A percentile compares a stretch with the other conserved stretches of the same genome.
These are phyloP conservation scores for Brachylomia viminalis DNA, from an alignment of 2,888 invertebrate species.

Conservation along the genomic window DNA sequence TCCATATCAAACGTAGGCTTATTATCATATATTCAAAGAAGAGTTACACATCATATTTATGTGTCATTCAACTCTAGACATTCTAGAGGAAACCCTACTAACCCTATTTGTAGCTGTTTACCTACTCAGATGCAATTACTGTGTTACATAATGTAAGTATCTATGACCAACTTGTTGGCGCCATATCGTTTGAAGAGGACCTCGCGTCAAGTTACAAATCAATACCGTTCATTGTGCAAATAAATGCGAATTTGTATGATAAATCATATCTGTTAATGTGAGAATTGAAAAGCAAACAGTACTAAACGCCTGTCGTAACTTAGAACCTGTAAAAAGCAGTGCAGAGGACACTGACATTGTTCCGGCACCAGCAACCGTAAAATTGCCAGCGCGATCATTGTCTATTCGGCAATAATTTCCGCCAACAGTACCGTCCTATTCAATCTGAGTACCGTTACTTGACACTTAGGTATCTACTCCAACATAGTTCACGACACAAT, in stretches of 20 bases:
- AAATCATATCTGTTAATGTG: slow-evolving; percentile 26
- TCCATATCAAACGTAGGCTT: slow-evolving; percentile 17
- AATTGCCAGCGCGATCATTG: slow-evolving; percentile 81
- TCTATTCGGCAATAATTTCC: slow-evolving; percentile 82
- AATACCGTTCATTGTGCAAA: slow-evolving; percentile 35
- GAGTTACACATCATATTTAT: slow-evolving; percentile 49
- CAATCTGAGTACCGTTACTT: slow-evolving; percentile 77
- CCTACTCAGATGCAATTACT: slow-evolving; percentile 62
- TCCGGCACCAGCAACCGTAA: slow-evolving; percentile 84
- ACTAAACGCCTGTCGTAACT: slow-evolving; percentile 21
- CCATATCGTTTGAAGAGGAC: slow-evolving; percentile 41
- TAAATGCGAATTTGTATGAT: slow-evolving; percentile 39
- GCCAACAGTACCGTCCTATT: slow-evolving; percentile 76
- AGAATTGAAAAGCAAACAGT: slow-evolving; percentile 41
- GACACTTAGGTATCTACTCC: slow-evolving; percentile 65
- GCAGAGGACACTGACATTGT: slow-evolving; percentile 83
- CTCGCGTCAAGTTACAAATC: slow-evolving; percentile 18
- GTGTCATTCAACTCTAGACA: slow-evolving; percentile 68
- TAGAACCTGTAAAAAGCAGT: slow-evolving; percentile 55
- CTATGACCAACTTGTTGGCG: slow-evolving; percentile 55
- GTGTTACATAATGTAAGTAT: slow-evolving; percentile 54
- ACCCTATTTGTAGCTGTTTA: slow-evolving; percentile 68
- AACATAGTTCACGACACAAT: slow-evolving; percentile 64
- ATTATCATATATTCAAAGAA: slow-evolving; percentile 40
- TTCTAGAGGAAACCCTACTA: slow-evolving; percentile 69